Conservation (phyloP, 37 sponge, comb jelly and placozoan genomes). For the Geodia barretti region DNA sequence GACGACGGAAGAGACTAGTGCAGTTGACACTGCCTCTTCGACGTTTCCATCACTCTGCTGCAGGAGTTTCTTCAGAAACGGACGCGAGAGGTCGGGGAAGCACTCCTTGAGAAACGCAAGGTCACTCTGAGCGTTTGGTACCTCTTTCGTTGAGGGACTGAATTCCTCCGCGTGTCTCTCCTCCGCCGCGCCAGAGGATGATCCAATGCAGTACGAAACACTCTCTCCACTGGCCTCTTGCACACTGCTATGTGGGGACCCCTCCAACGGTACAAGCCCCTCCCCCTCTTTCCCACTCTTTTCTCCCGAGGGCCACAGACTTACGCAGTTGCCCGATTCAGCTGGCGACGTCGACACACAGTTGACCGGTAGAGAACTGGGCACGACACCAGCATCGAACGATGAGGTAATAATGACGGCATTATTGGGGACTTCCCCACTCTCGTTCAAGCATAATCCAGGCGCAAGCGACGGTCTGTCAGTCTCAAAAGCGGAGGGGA, state of each 20-base stretch:
- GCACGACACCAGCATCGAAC: not conserved
- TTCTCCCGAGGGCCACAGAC: not conserved
- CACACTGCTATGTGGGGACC: not conserved
- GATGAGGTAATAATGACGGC: not conserved
- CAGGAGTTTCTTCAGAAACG: conserved; percentile 11
- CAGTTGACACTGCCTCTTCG: not conserved
- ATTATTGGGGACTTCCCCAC: not conserved
- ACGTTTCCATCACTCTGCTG: not conserved
- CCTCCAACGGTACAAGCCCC: not conserved
- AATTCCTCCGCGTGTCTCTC: not conserved
- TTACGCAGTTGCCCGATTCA: not conserved
- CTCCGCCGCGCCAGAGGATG: not conserved
- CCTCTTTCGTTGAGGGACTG: not conserved
- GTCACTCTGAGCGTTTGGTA: conserved; percentile 1
- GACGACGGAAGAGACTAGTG: not conserved
- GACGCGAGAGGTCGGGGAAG: conserved; percentile 35
- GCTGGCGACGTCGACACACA: no score
- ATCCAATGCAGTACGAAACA: not conserved
- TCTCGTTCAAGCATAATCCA: not conserved
- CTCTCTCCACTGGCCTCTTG: not conserved
- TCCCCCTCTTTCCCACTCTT: not conserved
- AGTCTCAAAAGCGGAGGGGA: not conserved
- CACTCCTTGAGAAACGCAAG: conserved; percentile 37
- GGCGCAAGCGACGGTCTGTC: not conserved
- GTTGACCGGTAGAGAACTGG: not conserved